Conservation (phyloP, 2,113 vertebrate species). For the Eleginops maclovinus region DNA sequence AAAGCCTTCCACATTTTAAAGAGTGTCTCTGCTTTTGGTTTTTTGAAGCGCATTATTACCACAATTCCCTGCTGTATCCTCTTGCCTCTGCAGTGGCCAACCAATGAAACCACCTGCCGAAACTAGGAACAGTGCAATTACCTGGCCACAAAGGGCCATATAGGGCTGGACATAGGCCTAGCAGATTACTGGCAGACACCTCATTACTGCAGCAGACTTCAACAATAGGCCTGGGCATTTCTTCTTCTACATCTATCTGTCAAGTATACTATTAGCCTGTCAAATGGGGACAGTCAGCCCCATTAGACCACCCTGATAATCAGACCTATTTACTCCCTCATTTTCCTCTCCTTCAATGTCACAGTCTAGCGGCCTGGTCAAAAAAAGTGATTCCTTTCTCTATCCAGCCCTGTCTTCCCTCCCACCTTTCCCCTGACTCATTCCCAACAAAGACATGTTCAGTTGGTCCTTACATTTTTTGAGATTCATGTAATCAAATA, state of each 20-base stretch:
- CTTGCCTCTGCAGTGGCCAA: constrained; percentile 26
- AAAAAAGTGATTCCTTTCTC: constrained; percentile 29
- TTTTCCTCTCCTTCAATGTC: constrained; percentile 71
- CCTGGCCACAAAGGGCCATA: constrained; percentile 68
- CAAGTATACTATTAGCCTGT: constrained; percentile 82
- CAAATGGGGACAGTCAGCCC: constrained; percentile 76
- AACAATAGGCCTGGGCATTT: constrained; percentile 78
- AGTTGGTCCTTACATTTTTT: constrained; percentile 51
- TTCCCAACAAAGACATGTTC: constrained; percentile 64
- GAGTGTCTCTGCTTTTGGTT: not conserved
- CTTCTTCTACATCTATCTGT: constrained; percentile 81
- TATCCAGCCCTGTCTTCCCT: constrained; percentile 17
- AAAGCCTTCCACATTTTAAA: constrained; percentile 1
- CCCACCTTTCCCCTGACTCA: constrained; percentile 37
- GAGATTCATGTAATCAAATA: constrained; percentile 56
- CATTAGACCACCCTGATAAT: constrained; percentile 81
- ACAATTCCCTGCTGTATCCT: constrained; percentile 44
- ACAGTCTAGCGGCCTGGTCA: constrained; percentile 48
- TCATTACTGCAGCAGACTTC: constrained; percentile 78
- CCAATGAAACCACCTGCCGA: constrained; percentile 38
- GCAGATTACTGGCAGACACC: constrained; percentile 82
- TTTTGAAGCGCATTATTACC: constrained; percentile 34
- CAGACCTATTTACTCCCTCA: constrained; percentile 79
- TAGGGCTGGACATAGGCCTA: constrained; percentile 66
- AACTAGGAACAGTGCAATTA: constrained; percentile 76